Percentiles rank a stretch among this genome's conserved stretches.
Conservation (phyloP, 2,113 vertebrate genomes). For the Ictalurus punctatus region DNA sequence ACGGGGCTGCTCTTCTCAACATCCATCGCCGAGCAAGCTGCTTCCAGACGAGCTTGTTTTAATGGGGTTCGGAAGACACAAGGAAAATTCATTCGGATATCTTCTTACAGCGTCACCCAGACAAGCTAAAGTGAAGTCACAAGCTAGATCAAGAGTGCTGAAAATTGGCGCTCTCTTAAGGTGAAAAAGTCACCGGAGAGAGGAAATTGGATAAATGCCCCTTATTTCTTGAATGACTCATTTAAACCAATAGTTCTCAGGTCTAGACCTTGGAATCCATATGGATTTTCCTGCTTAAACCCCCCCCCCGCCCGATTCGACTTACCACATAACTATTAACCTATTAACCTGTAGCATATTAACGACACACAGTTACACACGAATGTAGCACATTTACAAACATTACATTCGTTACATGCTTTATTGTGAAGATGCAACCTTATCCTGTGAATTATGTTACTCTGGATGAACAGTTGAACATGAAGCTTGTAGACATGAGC, state of each 20-base stretch:
- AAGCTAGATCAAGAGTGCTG: constrained; percentile 3
- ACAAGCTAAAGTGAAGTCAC: constrained; percentile 14
- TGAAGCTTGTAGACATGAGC: too few relatives aligned
- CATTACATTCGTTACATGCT: too few relatives aligned
- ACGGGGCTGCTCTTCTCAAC: background rate
- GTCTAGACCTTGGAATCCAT: background rate
- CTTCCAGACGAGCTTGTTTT: constrained; percentile 20
- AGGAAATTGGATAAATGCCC: background rate
- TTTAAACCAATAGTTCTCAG: constrained; percentile 2
- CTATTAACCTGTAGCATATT: background rate
- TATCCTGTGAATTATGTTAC: too few relatives aligned
- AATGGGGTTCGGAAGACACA: constrained; percentile 28
- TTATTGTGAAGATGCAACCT: too few relatives aligned
- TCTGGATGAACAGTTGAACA: too few relatives aligned
- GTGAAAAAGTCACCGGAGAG: constrained; percentile 29
- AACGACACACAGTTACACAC: too few relatives aligned
- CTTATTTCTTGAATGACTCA: background rate
- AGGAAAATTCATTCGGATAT: constrained; percentile 6
- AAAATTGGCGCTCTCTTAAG: constrained; percentile 6
- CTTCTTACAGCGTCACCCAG: constrained; percentile 21
- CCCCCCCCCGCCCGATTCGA: background rate
- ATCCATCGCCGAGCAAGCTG: constrained; percentile 8
- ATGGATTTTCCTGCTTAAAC: background rate
- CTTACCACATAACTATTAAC: background rate
- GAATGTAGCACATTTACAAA: too few relatives aligned